Evolutionary conservation across 2,797 vertebrate species (phyloP).

Genomic region (Thunnus albacares): DNA sequence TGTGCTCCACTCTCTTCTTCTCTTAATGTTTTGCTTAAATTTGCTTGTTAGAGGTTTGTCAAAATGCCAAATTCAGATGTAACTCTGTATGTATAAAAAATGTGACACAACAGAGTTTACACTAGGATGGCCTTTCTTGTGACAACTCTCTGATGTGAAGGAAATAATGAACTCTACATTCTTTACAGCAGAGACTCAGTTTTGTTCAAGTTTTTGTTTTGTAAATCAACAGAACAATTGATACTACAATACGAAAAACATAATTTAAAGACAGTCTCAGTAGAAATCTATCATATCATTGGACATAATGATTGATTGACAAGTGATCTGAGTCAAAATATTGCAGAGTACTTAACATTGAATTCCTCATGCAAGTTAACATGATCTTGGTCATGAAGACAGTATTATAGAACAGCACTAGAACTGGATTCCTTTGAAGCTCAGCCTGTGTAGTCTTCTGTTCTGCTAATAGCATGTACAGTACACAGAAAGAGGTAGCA

Average conservation of each 20-base stretch:
- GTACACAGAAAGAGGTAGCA: constrained; percentile 47
- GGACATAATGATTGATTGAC: not conserved
- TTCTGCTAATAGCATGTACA: constrained; percentile 45
- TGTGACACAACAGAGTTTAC: not conserved
- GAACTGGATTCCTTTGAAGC: constrained; percentile 29
- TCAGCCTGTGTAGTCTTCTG: constrained; percentile 13
- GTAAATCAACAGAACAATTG: not conserved
- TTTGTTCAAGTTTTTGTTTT: not conserved
- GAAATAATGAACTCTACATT: not conserved
- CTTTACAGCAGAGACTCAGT: not conserved
- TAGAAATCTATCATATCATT: not conserved
- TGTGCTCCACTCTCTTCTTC: not conserved
- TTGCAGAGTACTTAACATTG: not conserved
- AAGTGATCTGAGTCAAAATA: constrained; percentile 1
- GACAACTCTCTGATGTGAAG: not conserved
- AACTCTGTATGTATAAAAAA: not conserved
- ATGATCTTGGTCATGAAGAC: constrained; percentile 22
- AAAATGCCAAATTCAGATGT: not conserved
- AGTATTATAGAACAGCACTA: not conserved
- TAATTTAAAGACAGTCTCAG: not conserved
- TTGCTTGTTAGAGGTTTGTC: constrained; percentile 9
- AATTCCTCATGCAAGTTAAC: constrained; percentile 19
- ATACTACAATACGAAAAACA: not conserved
- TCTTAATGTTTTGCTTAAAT: constrained; percentile 1
- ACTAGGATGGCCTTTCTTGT: not conserved